Conservation (phyloP, 2,797 vertebrate genomes). For the Chrosomus eos region DNA sequence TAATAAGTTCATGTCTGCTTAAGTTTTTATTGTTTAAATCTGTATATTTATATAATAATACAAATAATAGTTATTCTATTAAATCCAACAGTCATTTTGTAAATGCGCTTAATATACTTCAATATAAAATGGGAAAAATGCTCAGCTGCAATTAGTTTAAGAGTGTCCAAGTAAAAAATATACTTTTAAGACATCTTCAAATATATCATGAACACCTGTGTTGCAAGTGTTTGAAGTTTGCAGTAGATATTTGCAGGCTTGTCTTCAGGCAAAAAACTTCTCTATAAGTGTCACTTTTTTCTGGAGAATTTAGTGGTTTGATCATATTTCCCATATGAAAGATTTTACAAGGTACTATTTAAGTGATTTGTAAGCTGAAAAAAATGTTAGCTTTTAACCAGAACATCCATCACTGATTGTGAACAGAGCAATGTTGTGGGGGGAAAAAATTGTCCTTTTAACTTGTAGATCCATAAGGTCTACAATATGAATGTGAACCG, state of each 20-base stretch:
- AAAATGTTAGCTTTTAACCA: neutral
- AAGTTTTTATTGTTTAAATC: neutral
- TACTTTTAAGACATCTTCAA: constrained; percentile 78
- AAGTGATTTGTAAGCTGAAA: neutral
- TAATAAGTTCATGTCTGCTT: no score
- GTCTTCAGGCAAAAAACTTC: constrained; percentile 52
- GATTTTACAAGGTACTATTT: neutral
- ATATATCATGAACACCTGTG: constrained; percentile 80
- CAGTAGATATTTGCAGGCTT: constrained; percentile 60
- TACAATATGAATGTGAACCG: neutral
- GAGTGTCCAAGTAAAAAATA: constrained; percentile 69
- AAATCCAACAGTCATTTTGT: neutral
- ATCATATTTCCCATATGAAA: neutral
- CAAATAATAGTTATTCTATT: neutral
- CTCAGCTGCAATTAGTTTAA: neutral
- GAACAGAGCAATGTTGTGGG: neutral
- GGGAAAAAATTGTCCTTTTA: neutral
- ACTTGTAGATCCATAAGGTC: neutral
- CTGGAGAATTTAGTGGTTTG: neutral
- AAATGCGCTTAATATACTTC: neutral
- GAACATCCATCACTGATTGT: neutral
- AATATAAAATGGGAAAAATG: neutral
- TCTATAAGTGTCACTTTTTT: constrained; percentile 55
- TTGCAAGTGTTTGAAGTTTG: constrained; percentile 80
- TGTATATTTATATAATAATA: neutral